Evolutionary conservation across 53 echinoderm and acorn worm genomes (phyloP), one percentile per base, ranked within the genome.

Genomic region (Antedon mediterranea): DNA sequence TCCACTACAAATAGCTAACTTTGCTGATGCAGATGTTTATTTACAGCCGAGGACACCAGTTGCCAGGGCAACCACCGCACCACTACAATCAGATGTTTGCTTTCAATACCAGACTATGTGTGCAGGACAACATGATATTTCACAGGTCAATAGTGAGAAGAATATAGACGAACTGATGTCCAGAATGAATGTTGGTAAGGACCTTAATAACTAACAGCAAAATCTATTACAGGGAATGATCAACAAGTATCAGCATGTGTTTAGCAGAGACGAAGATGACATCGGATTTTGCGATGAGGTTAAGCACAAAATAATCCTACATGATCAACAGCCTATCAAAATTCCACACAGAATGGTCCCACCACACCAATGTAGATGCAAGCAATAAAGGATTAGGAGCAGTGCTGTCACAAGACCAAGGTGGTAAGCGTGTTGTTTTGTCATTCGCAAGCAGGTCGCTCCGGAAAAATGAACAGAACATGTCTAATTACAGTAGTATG

Each of bases 281-380:
- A 34, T 85, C 32, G 89, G 89, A 0, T 81, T 72, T 30, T 82
- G 83, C 32, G 30, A 29, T 6, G 75, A 31, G 34, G 71, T 89
- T 0, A 28, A 43, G 15, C 85, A 89, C 44, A 43, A 74, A 27
- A 89, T 85, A 5, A 79, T 32, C 20, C 33, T 79, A 0, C 28
- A 11, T 0, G 83, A 82, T 76, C 70, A 76, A 6, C 71, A 28
- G 0, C 83, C 82, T 0, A 33, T 82, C 0, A 79, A 82, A 20
- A 43, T 89, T 7, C 83, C 83, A 0, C 83, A 89, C n/a, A 23
- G 89, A 13, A 72, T 89, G 4, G 71, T 89, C 0, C 78, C 81
- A 29, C 89, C 89, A 9, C 78, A 81, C 23, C 88, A 88, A 28
- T 73, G 72, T 79, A 23, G 84, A 90, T 76, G 87, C 90, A 3